These are phyloP conservation scores for Pteronura brasiliensis DNA, from an alignment of 2,113 vertebrate species.

Conservation along the genomic window DNA sequence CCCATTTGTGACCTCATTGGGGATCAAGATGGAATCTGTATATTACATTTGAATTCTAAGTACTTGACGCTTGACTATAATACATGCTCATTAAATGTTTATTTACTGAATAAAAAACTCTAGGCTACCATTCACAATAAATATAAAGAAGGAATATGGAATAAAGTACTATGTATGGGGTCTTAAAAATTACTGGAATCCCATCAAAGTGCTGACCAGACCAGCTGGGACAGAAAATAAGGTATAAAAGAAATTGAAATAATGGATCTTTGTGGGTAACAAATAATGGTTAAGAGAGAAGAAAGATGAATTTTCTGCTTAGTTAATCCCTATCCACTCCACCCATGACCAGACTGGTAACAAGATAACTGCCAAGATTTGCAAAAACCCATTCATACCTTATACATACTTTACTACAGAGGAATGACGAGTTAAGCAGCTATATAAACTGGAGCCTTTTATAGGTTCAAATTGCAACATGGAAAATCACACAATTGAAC, in stretches of 20 bases:
- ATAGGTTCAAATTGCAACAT: not conserved
- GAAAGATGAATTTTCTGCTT: not conserved
- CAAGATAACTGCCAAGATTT: not conserved
- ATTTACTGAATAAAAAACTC: not conserved
- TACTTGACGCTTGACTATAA: not conserved
- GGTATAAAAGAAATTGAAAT: not conserved
- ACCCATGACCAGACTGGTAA: not conserved
- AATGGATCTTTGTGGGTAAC: not conserved
- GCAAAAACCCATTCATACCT: not conserved
- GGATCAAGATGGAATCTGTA: not conserved
- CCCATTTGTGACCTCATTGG: not conserved
- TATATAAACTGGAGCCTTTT: not conserved
- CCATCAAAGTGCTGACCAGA: not conserved
- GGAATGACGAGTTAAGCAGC: not conserved
- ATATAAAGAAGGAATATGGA: not conserved
- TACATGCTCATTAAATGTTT: not conserved
- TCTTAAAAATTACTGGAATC: not conserved
- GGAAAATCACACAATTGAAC: not conserved
- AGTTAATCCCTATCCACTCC: not conserved
- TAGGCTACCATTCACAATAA: not conserved
- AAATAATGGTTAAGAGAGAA: not conserved
- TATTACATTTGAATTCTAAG: not conserved
- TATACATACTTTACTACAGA: not conserved
- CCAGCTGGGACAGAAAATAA: not conserved
- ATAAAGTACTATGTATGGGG: not conserved